Evolutionary conservation across 2,797 vertebrate genomes (phyloP).

Genomic region (Uromys caudimaculatus): DNA sequence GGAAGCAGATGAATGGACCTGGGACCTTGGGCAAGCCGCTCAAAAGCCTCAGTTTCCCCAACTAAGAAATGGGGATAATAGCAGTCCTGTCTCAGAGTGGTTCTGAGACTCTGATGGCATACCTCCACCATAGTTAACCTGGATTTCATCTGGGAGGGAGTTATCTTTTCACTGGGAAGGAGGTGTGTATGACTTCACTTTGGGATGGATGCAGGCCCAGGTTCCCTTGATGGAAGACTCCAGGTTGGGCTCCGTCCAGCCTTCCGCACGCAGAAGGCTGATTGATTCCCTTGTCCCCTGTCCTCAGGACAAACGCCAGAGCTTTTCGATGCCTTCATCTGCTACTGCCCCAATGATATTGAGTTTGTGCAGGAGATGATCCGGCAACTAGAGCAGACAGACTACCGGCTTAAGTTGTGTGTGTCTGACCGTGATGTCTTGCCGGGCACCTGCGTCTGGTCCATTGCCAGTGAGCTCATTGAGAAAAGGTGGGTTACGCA

Average conservation of each 20-base stretch:
- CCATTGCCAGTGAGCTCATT: conserved; percentile 97
- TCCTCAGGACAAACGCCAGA: conserved; percentile 90
- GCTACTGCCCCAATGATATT: conserved; percentile 96
- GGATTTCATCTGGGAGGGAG: neutral
- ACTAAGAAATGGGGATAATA: neutral
- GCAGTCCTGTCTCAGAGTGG: neutral
- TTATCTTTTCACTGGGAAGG: neutral
- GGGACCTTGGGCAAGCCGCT: neutral
- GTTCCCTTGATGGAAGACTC: neutral
- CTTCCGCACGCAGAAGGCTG: neutral
- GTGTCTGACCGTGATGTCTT: conserved; percentile 98
- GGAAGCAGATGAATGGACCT: neutral
- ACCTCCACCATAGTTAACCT: neutral
- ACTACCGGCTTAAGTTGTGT: conserved; percentile 94
- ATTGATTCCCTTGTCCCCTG: neutral
- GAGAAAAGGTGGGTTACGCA: conserved; percentile 90
- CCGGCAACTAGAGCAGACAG: conserved; percentile 93
- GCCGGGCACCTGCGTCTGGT: conserved; percentile 96
- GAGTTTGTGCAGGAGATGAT: conserved; percentile 97
- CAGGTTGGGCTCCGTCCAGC: neutral
- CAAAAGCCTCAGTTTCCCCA: neutral
- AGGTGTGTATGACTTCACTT: neutral
- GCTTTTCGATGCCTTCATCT: conserved; percentile 97
- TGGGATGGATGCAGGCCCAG: neutral
- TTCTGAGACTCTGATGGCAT: neutral